phyloP scores from a whole-genome alignment of 2,113 vertebrate genomes.

The Syrmaticus mikado region DNA sequence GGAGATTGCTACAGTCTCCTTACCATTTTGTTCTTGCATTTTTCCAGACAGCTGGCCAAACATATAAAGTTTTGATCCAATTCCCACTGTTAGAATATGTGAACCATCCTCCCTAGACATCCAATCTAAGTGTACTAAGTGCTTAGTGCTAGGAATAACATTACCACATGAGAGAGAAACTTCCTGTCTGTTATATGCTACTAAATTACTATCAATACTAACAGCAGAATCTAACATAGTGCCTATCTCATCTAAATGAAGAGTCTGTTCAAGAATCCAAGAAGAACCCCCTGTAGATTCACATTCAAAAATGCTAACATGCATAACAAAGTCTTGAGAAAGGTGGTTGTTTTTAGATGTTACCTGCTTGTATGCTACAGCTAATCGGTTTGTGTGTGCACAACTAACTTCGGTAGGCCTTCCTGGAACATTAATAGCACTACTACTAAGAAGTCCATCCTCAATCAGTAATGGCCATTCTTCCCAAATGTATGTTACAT shows the following conservation, averaged over 20 bases:
- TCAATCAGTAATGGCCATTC: constrained; percentile 95
- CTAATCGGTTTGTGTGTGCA: constrained; percentile 93
- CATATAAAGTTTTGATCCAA: constrained; percentile 95
- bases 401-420: constrained; percentile 90
- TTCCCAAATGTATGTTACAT: constrained; percentile 88
- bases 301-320: constrained; percentile 94
- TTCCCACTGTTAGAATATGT: constrained; percentile 93
- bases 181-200: constrained; percentile 67
- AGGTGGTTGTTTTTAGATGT: constrained; percentile 37
- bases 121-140: constrained; percentile 94
- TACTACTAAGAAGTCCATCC: constrained; percentile 85
- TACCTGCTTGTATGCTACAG: constrained; percentile 88
- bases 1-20: constrained; percentile 74
- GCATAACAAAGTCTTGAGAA: constrained; percentile 81
- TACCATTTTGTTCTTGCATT: constrained; percentile 86
- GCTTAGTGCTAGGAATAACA: constrained; percentile 72
- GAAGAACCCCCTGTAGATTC: constrained; percentile 96
- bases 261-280: constrained; percentile 94
- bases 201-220: constrained; percentile 73
- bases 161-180: constrained; percentile 65
- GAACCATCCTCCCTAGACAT: constrained; percentile 98
- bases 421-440: constrained; percentile 86
- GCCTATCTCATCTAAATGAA: constrained; percentile 84
- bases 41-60: constrained; percentile 90
- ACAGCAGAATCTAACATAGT: constrained; percentile 71